phyloP scores from a whole-genome alignment of 2,113 vertebrate genomes.

The Perca flavescens region DNA sequence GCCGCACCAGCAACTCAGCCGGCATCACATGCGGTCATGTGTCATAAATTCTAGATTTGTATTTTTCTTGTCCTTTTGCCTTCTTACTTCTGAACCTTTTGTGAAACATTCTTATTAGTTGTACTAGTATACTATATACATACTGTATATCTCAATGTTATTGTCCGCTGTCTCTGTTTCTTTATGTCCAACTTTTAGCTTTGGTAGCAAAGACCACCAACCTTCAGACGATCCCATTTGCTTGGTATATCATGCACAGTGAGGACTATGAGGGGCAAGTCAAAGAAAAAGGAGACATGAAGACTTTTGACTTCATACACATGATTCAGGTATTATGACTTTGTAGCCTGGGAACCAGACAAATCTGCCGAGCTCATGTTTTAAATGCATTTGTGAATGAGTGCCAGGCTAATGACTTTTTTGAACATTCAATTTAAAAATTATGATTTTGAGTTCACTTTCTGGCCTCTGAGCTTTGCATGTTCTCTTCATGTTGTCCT shows the following conservation, averaged over 20 bases:
- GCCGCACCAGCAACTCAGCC: too few species aligned
- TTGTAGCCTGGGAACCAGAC: too few species aligned
- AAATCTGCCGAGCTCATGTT: too few species aligned
- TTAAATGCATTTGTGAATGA: too few species aligned
- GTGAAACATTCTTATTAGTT: too few species aligned
- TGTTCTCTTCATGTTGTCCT: neutral
- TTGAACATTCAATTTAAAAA: slow-evolving; percentile 69
- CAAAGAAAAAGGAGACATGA: slow-evolving; percentile 77
- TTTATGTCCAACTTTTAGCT: slow-evolving; percentile 69
- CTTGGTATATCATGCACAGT: slow-evolving; percentile 87
- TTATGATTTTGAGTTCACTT: neutral
- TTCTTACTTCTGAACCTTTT: neutral
- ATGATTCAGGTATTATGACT: slow-evolving; percentile 90
- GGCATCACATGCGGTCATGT: too few species aligned
- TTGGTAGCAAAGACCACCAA: slow-evolving; percentile 83
- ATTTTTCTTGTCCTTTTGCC: neutral
- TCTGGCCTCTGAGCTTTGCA: neutral
- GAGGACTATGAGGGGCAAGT: slow-evolving; percentile 86
- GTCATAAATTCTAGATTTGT: neutral
- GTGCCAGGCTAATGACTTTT: neutral
- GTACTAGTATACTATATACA: neutral
- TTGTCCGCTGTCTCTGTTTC: neutral
- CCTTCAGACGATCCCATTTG: slow-evolving; percentile 87
- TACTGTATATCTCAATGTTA: neutral
- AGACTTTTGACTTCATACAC: slow-evolving; percentile 92